Percentiles rank a stretch among this genome's conserved stretches.
Conservation (phyloP, 1,140 invertebrate genomes). For the Reticulitermes speratus region DNA sequence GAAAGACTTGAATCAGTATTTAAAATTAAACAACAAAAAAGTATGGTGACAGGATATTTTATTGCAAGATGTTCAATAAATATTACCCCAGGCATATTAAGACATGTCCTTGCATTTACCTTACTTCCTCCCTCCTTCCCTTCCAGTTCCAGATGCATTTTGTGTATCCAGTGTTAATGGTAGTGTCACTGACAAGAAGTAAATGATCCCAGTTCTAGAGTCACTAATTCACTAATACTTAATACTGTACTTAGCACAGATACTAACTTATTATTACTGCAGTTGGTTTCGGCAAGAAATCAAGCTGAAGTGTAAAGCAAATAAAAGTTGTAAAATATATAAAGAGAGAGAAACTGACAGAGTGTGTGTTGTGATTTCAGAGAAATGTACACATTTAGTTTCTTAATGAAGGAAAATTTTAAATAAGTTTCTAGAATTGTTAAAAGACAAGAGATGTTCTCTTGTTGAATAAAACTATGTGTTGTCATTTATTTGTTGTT, state of each 20-base stretch:
- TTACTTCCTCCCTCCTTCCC: neutral
- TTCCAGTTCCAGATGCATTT: slow-evolving; percentile 5
- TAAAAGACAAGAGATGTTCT: neutral
- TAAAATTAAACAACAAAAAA: slow-evolving; percentile 5
- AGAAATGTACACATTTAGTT: neutral
- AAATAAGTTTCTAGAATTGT: slow-evolving; percentile 7
- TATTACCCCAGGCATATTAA: neutral
- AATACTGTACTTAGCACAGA: slow-evolving; percentile 27
- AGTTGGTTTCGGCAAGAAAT: neutral
- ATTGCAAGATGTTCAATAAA: neutral
- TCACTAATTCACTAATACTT: slow-evolving; percentile 2
- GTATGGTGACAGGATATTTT: neutral
- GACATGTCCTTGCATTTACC: neutral
- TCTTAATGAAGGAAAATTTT: slow-evolving; percentile 9
- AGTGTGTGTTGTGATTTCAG: neutral
- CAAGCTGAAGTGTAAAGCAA: slow-evolving; percentile 5
- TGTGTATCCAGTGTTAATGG: slow-evolving; percentile 22
- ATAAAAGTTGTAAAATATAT: slow-evolving; percentile 8
- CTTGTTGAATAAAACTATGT: neutral
- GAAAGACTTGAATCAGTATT: neutral
- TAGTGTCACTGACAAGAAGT: slow-evolving; percentile 9
- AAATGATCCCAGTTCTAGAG: slow-evolving; percentile 4
- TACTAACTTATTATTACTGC: neutral
- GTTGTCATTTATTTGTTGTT: slow-evolving; percentile 4
- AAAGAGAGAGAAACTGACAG: neutral